Conservation (phyloP, 1,140 invertebrate species). For the Magallana ariakensis region DNA sequence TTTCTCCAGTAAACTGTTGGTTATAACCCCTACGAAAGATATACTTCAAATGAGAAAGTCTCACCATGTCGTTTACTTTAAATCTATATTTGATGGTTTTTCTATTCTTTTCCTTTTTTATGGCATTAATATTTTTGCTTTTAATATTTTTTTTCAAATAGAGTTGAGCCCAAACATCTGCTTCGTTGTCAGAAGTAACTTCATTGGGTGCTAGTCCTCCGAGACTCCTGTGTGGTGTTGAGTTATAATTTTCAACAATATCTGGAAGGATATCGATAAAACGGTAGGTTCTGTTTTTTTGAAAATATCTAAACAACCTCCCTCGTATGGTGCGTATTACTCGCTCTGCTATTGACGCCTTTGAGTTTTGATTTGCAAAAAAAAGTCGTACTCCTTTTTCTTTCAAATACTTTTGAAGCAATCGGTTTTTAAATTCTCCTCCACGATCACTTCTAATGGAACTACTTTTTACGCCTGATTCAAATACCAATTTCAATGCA, state of each 20-base stretch:
- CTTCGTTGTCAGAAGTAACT: slow-evolving; percentile 43
- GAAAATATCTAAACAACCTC: slow-evolving; percentile 44
- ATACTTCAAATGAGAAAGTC: neutral
- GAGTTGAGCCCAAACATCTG: slow-evolving; percentile 46
- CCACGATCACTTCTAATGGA: slow-evolving; percentile 17
- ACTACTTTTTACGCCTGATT: neutral
- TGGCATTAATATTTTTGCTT: neutral
- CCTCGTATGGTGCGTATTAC: slow-evolving; percentile 40
- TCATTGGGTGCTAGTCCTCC: slow-evolving; percentile 42
- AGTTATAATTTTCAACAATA: slow-evolving; percentile 48
- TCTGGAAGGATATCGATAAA: slow-evolving; percentile 43
- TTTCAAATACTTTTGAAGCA: neutral
- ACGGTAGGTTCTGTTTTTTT: slow-evolving; percentile 34
- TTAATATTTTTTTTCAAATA: neutral
- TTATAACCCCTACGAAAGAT: slow-evolving; percentile 36
- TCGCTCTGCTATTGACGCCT: slow-evolving; percentile 45
- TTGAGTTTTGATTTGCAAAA: neutral
- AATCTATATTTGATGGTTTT: neutral
- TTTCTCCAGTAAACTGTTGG: slow-evolving; percentile 29
- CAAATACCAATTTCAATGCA: neutral
- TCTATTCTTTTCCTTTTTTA: neutral
- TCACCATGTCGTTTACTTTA: slow-evolving; percentile 44
- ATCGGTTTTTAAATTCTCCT: neutral
- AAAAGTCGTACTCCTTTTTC: neutral
- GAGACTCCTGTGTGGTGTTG: slow-evolving; percentile 41